Base-by-base conservation (phyloP, 2,113 vertebrate species). In the Stegostoma tigrinum region DNA sequence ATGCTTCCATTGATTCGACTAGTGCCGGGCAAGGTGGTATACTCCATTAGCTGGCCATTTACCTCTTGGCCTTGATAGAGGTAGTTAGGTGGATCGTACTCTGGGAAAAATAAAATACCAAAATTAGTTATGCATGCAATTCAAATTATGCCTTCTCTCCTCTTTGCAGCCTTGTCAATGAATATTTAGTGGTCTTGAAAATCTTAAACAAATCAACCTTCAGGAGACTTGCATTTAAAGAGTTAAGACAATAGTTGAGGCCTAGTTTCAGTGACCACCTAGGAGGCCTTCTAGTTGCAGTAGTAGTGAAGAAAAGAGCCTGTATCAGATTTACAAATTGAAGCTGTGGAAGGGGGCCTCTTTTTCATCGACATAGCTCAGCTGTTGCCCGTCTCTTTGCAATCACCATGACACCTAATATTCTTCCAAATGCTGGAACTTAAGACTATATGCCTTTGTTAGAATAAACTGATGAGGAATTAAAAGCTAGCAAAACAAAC, bases 31-130 rank as follows among this genome's bases (percentile, higher is more conserved):
- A 99, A 96, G 0, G 98, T 97, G 0, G 98, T 96, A 96, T 99
- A 99, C 95, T 99, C 99, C 0, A 99, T 96, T 95, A 99, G 97
- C 12, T 98, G 98, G 95, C 98, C 98, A 0, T 96, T 98, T 96
- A 99, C 96, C 55, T 99, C 98, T 0, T 98, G 97, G 0, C 98
- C 97, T 97, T 98, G 98, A 96, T 97, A 99, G 85, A 99, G 97
- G 85, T 99, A 99, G 45, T 98, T 97, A 0, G 99, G 98, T 72
- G 98, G 98, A 96, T 99, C 98, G 0, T 98, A 99, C 34, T 99
- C 99, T 99, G 96, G 21, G 96, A 96, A 72, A 94, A 67, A 96
- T n/a, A 38, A 66, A 96, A 66, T 17, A 87, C 66, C 15, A 95
- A 91, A 64, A 86, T 30, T 15, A 7, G 52, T 94, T 70, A 87